Conservation (phyloP, 2,888 invertebrate genomes). For the Protophormia terraenovae region DNA sequence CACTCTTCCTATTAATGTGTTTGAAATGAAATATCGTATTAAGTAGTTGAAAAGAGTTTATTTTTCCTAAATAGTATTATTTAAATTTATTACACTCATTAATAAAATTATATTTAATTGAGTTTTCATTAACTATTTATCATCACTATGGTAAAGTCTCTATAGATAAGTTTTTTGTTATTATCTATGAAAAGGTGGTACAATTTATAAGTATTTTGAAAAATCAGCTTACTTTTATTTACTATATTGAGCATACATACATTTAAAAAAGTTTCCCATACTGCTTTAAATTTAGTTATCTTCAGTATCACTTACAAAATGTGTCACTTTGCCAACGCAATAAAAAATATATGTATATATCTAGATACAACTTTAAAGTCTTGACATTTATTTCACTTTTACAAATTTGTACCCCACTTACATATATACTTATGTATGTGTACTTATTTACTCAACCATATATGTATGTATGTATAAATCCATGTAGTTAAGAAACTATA, state of each 20-base stretch:
- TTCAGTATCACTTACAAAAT: not conserved
- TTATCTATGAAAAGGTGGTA: not conserved
- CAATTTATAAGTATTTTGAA: not conserved
- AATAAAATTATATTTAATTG: constrained; percentile 45
- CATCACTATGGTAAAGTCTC: not conserved
- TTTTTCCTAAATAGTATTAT: not conserved
- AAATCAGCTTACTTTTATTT: too few relatives aligned
- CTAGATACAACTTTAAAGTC: not conserved
- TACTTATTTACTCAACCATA: not conserved
- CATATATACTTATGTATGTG: not conserved
- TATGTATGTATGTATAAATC: not conserved
- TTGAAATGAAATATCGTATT: constrained; percentile 6
- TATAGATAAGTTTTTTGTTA: not conserved
- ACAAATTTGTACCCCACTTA: not conserved
- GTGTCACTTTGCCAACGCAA: not conserved
- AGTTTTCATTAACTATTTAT: constrained; percentile 14
- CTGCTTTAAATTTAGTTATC: too few relatives aligned
- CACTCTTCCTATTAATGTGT: not conserved
- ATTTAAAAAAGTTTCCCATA: too few relatives aligned
- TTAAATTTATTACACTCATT: constrained; percentile 45
- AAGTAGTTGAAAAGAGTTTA: not conserved
- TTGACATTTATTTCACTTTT: not conserved
- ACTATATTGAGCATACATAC: too few relatives aligned
- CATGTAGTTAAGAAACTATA: not conserved
- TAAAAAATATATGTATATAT: not conserved